Base-by-base conservation (phyloP, 2,888 invertebrate genomes). In the Scrobipalpa atriplicella region DNA sequence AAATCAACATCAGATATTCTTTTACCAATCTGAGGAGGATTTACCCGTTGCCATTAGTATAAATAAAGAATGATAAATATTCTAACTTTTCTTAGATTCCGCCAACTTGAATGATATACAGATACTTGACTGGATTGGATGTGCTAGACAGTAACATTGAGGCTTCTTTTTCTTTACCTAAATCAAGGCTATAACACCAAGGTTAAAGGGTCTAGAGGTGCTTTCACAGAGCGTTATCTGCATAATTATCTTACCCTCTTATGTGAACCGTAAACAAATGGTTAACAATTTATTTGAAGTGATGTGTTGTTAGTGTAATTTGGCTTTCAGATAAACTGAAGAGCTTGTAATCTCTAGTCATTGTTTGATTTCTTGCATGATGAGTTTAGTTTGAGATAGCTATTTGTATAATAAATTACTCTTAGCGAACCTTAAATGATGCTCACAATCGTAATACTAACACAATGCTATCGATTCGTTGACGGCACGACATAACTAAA, bases 281-380 rank as follows among this genome's bases (percentile, higher is more conserved):
- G 19, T 18, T 54, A 2, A 54, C 19, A 21, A 54, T 54, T 21
- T 21, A 21, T 54, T 54, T 21, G 19, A 54, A 54, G 54, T 54
- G 54, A 54, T 54, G 16, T 47, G 16, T 47, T 47, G 47, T 47
- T 47, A n/a, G 47, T 47, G 47, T 47, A 47, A 47, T 47, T n/a
- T 16, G 16, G n/a, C 16, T 3, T 47, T 47, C 16, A 47, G n/a
- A 47, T 47, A 16, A 16, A 54, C 21, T 54, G 18, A 21, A 21
- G 16, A 11, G 19, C 1, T n/a, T 52, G 16, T 19, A 16, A 18
- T 52, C 19, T 19, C 51, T 16, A 1, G 51, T 51, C 29, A 29
- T 29, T 29, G 29, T 29, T 29, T 29, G 29, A 29, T 29, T 29
- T 29, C 29, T 29, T 29, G 29, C 29, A 5, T 29, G 29, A 29